Evolutionary conservation across 2,888 invertebrate species (phyloP).

Genomic region (Melikaiella ostensackeni): DNA sequence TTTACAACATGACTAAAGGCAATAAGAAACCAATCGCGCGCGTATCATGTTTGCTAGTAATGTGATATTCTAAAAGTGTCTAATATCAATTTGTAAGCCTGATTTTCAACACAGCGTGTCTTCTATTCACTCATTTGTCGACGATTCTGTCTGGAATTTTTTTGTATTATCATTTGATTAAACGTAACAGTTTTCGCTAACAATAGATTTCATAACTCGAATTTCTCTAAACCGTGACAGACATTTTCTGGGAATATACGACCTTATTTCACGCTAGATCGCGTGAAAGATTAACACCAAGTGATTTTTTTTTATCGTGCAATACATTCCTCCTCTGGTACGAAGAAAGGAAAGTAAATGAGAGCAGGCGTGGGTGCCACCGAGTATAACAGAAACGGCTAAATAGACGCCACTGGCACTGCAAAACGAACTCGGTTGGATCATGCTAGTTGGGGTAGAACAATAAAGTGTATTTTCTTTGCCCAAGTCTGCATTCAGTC

Average conservation of each 20-base stretch:
- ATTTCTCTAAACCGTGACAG: neutral
- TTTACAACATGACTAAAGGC: no score
- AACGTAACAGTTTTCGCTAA: neutral
- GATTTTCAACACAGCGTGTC: no score
- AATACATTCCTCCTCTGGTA: neutral
- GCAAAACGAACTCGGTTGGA: constrained; percentile 18
- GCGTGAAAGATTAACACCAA: constrained; percentile 63
- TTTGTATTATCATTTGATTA: neutral
- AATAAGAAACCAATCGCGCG: no score
- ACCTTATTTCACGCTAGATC: constrained; percentile 61
- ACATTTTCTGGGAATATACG: constrained; percentile 53
- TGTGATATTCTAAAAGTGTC: no score
- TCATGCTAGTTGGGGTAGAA: constrained; percentile 34
- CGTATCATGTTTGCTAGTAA: no score
- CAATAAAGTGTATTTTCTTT: constrained; percentile 37
- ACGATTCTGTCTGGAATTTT: no score
- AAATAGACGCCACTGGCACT: constrained; percentile 19
- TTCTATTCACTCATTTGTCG: no score
- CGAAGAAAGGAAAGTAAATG: constrained; percentile 21
- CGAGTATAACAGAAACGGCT: constrained; percentile 6
- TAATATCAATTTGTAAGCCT: no score
- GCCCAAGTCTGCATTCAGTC: constrained; percentile 14
- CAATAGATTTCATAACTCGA: neutral
- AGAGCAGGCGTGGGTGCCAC: constrained; percentile 17
- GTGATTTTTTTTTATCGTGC: constrained; percentile 29